Evolutionary conservation across 1,140 invertebrate genomes (phyloP).

Genomic region (Melanaphis sacchari): DNA sequence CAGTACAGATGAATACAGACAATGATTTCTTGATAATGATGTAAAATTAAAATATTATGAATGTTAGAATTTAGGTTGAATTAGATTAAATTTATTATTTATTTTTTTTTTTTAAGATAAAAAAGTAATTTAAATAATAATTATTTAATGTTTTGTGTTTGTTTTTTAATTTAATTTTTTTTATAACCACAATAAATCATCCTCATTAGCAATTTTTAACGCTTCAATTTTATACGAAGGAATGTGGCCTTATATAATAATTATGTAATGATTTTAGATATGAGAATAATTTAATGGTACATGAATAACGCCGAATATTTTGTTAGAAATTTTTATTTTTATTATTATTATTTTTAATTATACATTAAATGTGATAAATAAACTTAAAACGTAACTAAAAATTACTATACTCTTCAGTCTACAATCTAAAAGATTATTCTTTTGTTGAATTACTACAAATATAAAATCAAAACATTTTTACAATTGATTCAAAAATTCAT

Average conservation of each 20-base stretch:
- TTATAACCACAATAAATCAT: neutral
- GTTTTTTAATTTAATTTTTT: neutral
- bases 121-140: slow-evolving; percentile 21
- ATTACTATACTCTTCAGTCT: too few species aligned
- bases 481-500: too few species aligned
- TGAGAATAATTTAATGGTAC: neutral
- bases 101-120: slow-evolving; percentile 10
- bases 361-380: neutral
- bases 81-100: neutral
- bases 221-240: neutral
- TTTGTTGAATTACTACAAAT: too few species aligned
- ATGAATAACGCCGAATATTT: neutral
- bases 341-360: neutral
- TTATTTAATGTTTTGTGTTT: neutral
- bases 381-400: too few species aligned
- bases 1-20: neutral
- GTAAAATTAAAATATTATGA: neutral
- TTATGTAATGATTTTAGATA: neutral
- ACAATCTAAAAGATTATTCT: too few species aligned
- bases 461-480: too few species aligned
- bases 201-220: neutral
- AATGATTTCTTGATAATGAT: neutral
- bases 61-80: slow-evolving; percentile 35
- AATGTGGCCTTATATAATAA: neutral
- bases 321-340: neutral